Conservation (phyloP, 2,113 vertebrate species). For the Nothoprocta perdicaria region DNA sequence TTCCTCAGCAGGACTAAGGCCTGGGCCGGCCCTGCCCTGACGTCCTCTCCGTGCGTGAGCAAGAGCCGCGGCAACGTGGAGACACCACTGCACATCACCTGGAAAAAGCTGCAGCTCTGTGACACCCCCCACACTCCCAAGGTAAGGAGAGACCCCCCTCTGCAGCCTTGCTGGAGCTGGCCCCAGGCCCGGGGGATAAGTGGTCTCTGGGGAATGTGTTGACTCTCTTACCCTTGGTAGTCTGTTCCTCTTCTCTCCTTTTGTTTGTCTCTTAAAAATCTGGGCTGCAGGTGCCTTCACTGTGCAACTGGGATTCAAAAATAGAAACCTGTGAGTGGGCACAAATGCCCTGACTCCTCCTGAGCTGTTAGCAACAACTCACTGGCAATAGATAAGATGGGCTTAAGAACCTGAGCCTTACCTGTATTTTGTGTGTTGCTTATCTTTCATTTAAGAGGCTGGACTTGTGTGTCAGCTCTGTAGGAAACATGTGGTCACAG, state of each 20-base stretch:
- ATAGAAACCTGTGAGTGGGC: background rate
- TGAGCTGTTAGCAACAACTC: background rate
- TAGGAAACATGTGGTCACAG: background rate
- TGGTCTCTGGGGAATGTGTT: background rate
- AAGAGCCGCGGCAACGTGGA: conserved; percentile 29
- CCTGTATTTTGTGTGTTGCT: background rate
- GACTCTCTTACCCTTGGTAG: background rate
- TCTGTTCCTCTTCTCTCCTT: background rate
- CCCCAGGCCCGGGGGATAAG: rapidly evolving
- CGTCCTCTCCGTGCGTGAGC: background rate
- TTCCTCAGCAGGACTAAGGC: background rate
- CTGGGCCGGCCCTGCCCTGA: conserved; percentile 29
- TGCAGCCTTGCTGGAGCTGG: rapidly evolving
- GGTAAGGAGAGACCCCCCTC: conserved; percentile 66
- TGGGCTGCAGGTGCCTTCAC: background rate
- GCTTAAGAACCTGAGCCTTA: background rate
- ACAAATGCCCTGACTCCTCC: background rate
- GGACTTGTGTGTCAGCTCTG: background rate
- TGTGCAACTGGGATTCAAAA: background rate
- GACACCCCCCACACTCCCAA: conserved; percentile 88
- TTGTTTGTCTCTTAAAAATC: background rate
- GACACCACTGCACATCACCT: conserved; percentile 81
- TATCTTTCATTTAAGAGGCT: rapidly evolving
- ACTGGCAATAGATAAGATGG: background rate
- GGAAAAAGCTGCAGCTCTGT: conserved; percentile 81